Evolutionary conservation across 2,113 vertebrate genomes (phyloP).

Genomic region (Scortum barcoo): DNA sequence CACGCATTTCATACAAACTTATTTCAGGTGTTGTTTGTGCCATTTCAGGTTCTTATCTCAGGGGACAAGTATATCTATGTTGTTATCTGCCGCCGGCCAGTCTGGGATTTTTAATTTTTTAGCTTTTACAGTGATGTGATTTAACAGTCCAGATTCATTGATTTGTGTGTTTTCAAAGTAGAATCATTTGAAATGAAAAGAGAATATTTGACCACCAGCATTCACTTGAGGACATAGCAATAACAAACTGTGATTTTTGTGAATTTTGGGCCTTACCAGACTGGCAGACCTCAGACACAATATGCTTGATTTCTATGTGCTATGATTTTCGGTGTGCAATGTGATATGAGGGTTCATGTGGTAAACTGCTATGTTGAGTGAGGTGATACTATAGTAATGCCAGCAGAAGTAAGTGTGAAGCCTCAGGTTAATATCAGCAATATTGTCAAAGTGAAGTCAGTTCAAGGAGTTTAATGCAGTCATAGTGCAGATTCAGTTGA

Average conservation of each 20-base stretch:
- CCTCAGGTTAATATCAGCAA: conserved; percentile 10
- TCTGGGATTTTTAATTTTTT: conserved; percentile 15
- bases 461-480: neutral
- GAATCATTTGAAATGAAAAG: neutral
- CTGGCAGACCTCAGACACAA: conserved; percentile 10
- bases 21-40: conserved; percentile 34
- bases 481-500: conserved; percentile 26
- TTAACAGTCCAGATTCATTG: neutral
- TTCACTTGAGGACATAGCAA: neutral
- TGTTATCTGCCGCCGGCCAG: neutral
- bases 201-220: neutral
- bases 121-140: neutral
- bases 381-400: neutral
- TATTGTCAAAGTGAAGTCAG: neutral
- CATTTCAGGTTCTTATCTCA: conserved; percentile 64
- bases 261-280: neutral
- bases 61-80: conserved; percentile 38
- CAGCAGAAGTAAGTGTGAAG: neutral
- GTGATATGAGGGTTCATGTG: neutral
- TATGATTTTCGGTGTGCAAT: conserved; percentile 4
- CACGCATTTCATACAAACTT: neutral
- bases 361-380: neutral
- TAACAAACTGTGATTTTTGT: conserved; percentile 9
- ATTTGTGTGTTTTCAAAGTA: neutral
- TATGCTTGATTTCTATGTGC: conserved; percentile 11